A percentile compares a stretch with the other conserved stretches of the same genome.
Conservation (phyloP, 2,113 vertebrate species). For the Crotophaga sulcirostris region DNA sequence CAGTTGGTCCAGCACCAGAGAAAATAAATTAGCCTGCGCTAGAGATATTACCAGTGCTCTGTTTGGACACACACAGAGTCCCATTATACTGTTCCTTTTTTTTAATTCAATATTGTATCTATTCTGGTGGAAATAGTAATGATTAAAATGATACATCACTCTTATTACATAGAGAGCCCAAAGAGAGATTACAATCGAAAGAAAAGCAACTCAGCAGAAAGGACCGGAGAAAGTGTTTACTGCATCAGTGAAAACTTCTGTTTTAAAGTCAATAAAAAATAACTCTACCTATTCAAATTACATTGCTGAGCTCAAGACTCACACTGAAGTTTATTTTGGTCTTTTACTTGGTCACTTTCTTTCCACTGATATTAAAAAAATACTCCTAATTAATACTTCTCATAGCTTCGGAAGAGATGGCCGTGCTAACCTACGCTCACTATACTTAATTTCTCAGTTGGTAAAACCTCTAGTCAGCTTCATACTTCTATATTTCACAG, state of each 20-base stretch:
- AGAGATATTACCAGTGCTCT: not conserved
- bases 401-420: not conserved
- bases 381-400: not conserved
- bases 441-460: not conserved
- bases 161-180: not conserved
- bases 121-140: not conserved
- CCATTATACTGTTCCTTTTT: not conserved
- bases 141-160: not conserved
- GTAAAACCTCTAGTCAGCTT: not conserved
- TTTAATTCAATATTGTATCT: not conserved
- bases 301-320: not conserved
- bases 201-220: not conserved
- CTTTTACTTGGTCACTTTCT: not conserved
- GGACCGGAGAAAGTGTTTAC: rapidly evolving
- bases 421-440: not conserved
- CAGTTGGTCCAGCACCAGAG: rapidly evolving
- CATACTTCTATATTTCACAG: not conserved
- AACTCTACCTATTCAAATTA: not conserved
- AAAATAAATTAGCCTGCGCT: not conserved
- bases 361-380: not conserved
- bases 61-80: not conserved
- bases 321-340: not conserved
- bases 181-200: not conserved
- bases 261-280: not conserved
- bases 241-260: not conserved